Conservation (phyloP, 2,113 vertebrate genomes). For the Gobius niger region DNA sequence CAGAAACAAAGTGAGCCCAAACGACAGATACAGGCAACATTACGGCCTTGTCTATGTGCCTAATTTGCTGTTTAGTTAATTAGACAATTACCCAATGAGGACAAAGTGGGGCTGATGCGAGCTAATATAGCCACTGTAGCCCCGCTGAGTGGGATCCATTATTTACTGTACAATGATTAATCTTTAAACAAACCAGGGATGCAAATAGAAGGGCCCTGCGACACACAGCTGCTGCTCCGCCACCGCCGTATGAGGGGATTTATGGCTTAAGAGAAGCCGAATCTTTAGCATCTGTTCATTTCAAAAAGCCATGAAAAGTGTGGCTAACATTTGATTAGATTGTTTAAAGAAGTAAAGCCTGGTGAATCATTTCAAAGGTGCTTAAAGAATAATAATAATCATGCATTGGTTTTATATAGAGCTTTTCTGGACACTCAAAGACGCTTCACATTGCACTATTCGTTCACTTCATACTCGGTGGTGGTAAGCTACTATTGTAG, state of each 20-base stretch:
- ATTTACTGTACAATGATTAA: slow-evolving; percentile 13
- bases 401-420: no score
- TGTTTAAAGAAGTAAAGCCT: no score
- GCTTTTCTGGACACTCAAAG: no score
- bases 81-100: slow-evolving; percentile 5
- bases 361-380: no score
- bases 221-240: slow-evolving; percentile 7
- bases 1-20: slow-evolving; percentile 5
- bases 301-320: no score
- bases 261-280: no score
- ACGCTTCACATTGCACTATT: no score
- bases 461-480: no score
- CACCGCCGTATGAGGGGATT: neutral
- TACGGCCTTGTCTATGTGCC: slow-evolving; percentile 3
- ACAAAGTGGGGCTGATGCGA: slow-evolving; percentile 8
- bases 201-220: neutral
- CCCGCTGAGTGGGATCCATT: slow-evolving; percentile 1
- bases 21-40: slow-evolving; percentile 2
- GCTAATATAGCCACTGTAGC: slow-evolving; percentile 11
- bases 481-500: no score
- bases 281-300: no score
- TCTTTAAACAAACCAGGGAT: slow-evolving; percentile 3
- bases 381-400: no score
- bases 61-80: slow-evolving; percentile 11
- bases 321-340: no score